Base-by-base conservation (phyloP, 1,140 invertebrate species). In the Eumaeus atala region DNA sequence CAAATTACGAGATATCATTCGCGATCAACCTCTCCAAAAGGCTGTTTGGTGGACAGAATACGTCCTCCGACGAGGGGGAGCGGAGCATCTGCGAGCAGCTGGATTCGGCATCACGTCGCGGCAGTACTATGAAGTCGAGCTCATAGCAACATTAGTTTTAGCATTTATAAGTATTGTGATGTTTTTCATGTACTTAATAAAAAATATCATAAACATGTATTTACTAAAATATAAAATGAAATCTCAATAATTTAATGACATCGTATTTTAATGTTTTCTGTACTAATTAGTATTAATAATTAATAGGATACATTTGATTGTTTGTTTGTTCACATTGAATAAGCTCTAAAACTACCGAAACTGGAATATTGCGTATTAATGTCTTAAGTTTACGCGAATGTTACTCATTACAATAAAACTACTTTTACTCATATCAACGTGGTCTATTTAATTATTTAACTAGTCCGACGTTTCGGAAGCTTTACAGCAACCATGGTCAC, bases 31-130 rank as follows among this genome's bases (percentile, higher is more conserved):
- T 0, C 50, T 90, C 14, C 77, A 89, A 33, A 58, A 74, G 42
- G 88, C 83, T 0, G 66, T 88, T 9, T 87, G 88, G 80, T 89
- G 88, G 78, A 79, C 81, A 0, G 89, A 90, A 63, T 81, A 89
- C 61, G 71, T 89, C 5, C 60, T 89, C 9, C 57, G 88, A 2
- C 65, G 81, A 59, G 77, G 88, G 54, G 89, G 89, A 36, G 87
- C 87, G 3, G 68, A 68, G 10, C 89, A 91, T 66, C 62, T 92
- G 7, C 83, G 73, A 28, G 44, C 62, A 9, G 50, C 59, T 9
- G 51, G 56, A 9, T 51, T 50, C 0, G 47, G 58, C 38, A 56
- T 65, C 53, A 21, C 16, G 14, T 49, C 38, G 56, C 44, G 9
- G 28, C 58, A 64, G 35, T 64, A 64, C 34, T 64, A 57, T 21